These are phyloP conservation scores for Jordanella pulchra DNA, from an alignment of 2,797 vertebrate genomes.

Conservation along the genomic window DNA sequence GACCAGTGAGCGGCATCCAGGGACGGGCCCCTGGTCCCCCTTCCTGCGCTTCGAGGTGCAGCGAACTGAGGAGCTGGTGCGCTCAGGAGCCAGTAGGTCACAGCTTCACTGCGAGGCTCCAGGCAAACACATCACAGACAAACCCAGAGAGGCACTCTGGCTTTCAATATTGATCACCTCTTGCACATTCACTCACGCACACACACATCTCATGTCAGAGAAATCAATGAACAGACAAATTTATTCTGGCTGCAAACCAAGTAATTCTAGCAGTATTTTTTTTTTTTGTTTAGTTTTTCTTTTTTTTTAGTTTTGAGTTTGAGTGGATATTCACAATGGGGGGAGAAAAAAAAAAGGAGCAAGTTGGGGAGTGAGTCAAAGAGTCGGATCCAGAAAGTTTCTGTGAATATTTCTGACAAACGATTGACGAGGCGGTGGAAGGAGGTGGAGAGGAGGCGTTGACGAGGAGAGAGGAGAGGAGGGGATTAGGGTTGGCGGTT, in stretches of 20 bases:
- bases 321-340: conserved; percentile 40
- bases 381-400: conserved; percentile 64
- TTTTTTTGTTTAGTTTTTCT: too few species aligned
- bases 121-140: conserved; percentile 70
- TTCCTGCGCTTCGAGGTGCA: conserved; percentile 50
- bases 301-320: conserved; percentile 28
- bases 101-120: conserved; percentile 53
- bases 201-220: conserved; percentile 60
- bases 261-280: conserved; percentile 49
- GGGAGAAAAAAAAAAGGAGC: background rate
- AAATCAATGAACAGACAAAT: conserved; percentile 74
- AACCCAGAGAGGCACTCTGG: conserved; percentile 67
- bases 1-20: conserved; percentile 45
- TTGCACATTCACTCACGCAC: conserved; percentile 51
- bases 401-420: conserved; percentile 52
- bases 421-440: conserved; percentile 26
- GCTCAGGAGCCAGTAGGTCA: conserved; percentile 66
- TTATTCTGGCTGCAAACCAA: conserved; percentile 70
- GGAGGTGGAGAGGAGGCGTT: conserved; percentile 70
- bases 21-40: conserved; percentile 49
- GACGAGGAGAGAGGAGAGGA: conserved; percentile 74
- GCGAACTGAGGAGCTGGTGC: conserved; percentile 48
- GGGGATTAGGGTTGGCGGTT: conserved; percentile 80
- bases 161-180: conserved; percentile 76
- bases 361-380: conserved; percentile 50